Percentiles rank a stretch among this genome's conserved stretches.
Conservation (phyloP, 2,888 invertebrate genomes). For the Caenorhabditis japonica region DNA sequence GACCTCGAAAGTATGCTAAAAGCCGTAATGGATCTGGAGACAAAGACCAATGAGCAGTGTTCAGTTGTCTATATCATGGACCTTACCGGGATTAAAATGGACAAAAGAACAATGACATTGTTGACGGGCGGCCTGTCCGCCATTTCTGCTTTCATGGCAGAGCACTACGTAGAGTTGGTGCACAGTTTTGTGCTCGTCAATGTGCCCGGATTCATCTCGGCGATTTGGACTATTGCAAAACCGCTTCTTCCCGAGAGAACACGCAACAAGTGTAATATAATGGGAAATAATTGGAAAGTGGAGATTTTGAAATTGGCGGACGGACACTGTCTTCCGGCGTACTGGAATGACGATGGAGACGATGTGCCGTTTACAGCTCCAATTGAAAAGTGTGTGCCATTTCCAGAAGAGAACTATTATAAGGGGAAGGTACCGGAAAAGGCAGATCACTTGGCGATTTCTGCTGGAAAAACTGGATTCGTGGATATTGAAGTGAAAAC, state of each 20-base stretch:
- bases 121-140: slow-evolving; percentile 67
- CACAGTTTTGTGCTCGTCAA: slow-evolving; percentile 75
- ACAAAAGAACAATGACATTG: slow-evolving; percentile 65
- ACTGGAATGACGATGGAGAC: slow-evolving; percentile 72
- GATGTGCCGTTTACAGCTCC: slow-evolving; percentile 67
- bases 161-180: slow-evolving; percentile 72
- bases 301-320: slow-evolving; percentile 71
- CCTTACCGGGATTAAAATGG: slow-evolving; percentile 70
- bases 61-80: slow-evolving; percentile 76
- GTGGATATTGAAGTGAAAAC: slow-evolving; percentile 66
- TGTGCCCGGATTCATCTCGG: slow-evolving; percentile 72
- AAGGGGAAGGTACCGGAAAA: slow-evolving; percentile 55
- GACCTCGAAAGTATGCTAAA: slow-evolving; percentile 74
- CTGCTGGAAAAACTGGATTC: slow-evolving; percentile 69
- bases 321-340: slow-evolving; percentile 69
- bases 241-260: slow-evolving; percentile 74
- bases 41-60: slow-evolving; percentile 69
- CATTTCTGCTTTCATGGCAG: slow-evolving; percentile 75
- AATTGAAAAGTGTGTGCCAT: slow-evolving; percentile 66
- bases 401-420: slow-evolving; percentile 67
- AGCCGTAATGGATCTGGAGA: slow-evolving; percentile 73
- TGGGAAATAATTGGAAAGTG: slow-evolving; percentile 65
- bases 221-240: slow-evolving; percentile 69
- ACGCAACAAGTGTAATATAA: slow-evolving; percentile 69
- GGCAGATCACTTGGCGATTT: slow-evolving; percentile 57